A percentile compares a stretch with the other conserved stretches of the same genome.
These are phyloP conservation scores for Phaedon cochleariae DNA, from an alignment of 2,888 invertebrate species.

Conservation along the genomic window DNA sequence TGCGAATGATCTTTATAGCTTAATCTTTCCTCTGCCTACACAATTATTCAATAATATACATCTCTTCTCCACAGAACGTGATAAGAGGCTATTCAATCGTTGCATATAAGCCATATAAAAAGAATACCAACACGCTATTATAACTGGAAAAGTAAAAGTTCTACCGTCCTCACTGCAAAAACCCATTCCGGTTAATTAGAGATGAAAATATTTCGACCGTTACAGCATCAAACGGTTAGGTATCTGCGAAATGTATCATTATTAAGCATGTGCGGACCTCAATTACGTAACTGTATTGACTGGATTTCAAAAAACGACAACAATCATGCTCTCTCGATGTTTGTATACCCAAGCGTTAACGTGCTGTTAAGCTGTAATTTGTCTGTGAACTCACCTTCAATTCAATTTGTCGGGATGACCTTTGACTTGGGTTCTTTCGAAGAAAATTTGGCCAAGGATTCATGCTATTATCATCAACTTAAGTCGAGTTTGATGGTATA, in stretches of 20 bases:
- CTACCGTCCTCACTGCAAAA: not conserved
- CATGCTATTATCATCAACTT: not conserved
- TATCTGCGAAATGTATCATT: constrained; percentile 36
- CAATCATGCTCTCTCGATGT: not conserved
- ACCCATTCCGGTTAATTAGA: not conserved
- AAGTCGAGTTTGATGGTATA: constrained; percentile 14
- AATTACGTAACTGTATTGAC: constrained; percentile 34
- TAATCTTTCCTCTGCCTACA: no score
- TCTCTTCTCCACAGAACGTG: no score
- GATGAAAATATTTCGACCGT: constrained; percentile 22
- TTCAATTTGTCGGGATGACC: constrained; percentile 18
- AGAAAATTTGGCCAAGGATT: constrained; percentile 34
- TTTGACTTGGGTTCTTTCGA: constrained; percentile 20
- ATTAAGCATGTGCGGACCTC: constrained; percentile 27
- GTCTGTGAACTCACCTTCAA: not conserved
- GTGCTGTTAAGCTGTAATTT: not conserved
- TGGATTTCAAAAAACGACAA: constrained; percentile 18
- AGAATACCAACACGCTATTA: no score
- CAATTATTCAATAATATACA: no score
- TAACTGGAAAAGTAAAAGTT: constrained; percentile 23
- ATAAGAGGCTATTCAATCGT: no score
- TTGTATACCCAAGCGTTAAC: not conserved
- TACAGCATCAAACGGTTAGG: constrained; percentile 21
- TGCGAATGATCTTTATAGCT: no score
- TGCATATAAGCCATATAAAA: no score